Percentiles rank a stretch among this genome's conserved stretches.
phyloP scores from a whole-genome alignment of 1,140 invertebrate genomes.

The Pissodes strobi region DNA sequence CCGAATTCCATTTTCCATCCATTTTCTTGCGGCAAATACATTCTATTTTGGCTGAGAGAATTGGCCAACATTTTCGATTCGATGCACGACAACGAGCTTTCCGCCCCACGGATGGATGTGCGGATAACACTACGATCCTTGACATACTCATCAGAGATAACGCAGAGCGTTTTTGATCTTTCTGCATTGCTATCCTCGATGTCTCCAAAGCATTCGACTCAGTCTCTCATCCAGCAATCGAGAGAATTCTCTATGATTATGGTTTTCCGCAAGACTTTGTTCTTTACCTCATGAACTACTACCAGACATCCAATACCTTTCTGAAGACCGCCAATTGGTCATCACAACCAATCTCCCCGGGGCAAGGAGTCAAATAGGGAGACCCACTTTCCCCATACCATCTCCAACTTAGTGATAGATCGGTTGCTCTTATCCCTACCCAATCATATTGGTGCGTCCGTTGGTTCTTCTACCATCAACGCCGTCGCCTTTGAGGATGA shows the following conservation, averaged over 20 bases:
- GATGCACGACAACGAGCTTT: conserved; percentile 3
- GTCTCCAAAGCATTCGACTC: too few relatives aligned
- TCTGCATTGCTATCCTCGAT: too few relatives aligned
- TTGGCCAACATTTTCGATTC: not conserved
- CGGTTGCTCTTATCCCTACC: conserved; percentile 1
- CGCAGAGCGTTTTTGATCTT: too few relatives aligned
- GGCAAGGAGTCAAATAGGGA: too few relatives aligned
- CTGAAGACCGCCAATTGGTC: not conserved
- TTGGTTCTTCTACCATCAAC: conserved; percentile 1
- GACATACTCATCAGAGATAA: too few relatives aligned
- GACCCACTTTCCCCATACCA: too few relatives aligned
- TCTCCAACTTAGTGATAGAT: too few relatives aligned
- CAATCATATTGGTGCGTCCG: conserved; percentile 7
- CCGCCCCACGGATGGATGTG: not conserved
- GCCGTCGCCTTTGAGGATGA: conserved; percentile 35
- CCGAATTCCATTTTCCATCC: too few relatives aligned
- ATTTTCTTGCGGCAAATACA: not conserved
- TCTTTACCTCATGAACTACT: not conserved
- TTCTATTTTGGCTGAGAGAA: not conserved
- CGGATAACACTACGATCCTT: not conserved
- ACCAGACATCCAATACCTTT: not conserved
- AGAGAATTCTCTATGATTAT: not conserved
- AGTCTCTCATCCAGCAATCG: too few relatives aligned
- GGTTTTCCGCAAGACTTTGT: not conserved
- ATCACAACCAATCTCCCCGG: too few relatives aligned